phyloP scores from a whole-genome alignment of 2,888 invertebrate genomes.

The Xylocampa areola region DNA sequence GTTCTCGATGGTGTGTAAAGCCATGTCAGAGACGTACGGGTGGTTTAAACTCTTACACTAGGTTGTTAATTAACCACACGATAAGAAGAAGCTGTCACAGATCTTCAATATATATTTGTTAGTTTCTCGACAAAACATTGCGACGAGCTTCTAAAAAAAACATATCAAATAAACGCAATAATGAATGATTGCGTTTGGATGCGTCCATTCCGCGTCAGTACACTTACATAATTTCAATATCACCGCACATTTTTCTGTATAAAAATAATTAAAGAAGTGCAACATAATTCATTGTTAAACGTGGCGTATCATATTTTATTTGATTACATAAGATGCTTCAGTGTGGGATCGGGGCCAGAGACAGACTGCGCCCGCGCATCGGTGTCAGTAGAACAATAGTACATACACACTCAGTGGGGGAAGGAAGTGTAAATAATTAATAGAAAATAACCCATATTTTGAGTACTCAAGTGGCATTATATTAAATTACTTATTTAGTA shows the following conservation, averaged over 20 bases:
- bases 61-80: no score
- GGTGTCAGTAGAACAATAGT: slow-evolving; percentile 78
- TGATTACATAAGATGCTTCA: slow-evolving; percentile 78
- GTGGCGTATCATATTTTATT: slow-evolving; percentile 63
- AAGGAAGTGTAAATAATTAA: slow-evolving; percentile 58
- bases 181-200: slow-evolving; percentile 23
- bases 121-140: no score
- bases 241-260: slow-evolving; percentile 49
- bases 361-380: slow-evolving; percentile 68
- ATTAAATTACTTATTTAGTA: slow-evolving; percentile 8
- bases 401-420: slow-evolving; percentile 54
- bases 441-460: slow-evolving; percentile 45
- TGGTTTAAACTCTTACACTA: no score
- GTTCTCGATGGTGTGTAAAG: no score
- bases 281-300: slow-evolving; percentile 60
- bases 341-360: slow-evolving; percentile 81
- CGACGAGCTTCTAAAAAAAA: slow-evolving; percentile 5
- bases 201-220: slow-evolving; percentile 42
- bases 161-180: slow-evolving; percentile 26
- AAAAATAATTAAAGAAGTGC: slow-evolving; percentile 63
- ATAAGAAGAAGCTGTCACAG: no score
- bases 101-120: no score
- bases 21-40: no score
- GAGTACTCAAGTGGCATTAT: slow-evolving; percentile 37
- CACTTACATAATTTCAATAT: slow-evolving; percentile 54